These are phyloP conservation scores for Sphaeramia orbicularis DNA, from an alignment of 2,797 vertebrate species.

Conservation along the genomic window DNA sequence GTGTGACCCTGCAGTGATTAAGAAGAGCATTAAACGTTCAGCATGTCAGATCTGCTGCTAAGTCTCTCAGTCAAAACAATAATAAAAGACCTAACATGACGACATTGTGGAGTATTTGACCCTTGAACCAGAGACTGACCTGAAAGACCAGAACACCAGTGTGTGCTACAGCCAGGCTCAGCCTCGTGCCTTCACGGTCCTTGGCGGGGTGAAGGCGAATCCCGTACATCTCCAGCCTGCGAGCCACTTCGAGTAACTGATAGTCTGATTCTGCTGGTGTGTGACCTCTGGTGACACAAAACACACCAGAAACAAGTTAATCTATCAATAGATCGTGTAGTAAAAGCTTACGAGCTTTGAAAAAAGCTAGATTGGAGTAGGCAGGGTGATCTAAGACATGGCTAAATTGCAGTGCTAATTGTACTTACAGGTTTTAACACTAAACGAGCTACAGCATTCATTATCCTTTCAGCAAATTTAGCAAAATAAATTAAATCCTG, in stretches of 20 bases:
- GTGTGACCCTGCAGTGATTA: conserved; percentile 89
- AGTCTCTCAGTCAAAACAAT: too few species aligned
- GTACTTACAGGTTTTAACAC: conserved; percentile 11
- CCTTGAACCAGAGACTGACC: conserved; percentile 76
- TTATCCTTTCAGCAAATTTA: conserved; percentile 17
- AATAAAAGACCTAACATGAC: too few species aligned
- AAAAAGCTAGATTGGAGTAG: neutral
- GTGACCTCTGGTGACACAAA: conserved; percentile 87
- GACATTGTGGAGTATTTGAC: too few species aligned
- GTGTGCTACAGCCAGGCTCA: conserved; percentile 94
- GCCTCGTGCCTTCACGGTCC: conserved; percentile 94
- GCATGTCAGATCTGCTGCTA: too few species aligned
- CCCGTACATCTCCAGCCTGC: conserved; percentile 96
- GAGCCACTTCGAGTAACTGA: conserved; percentile 95
- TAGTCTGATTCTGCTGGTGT: conserved; percentile 97
- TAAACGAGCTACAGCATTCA: conserved; percentile 8
- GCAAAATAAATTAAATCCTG: conserved; percentile 41
- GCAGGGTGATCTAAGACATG: conserved; percentile 6
- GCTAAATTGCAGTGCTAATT: conserved; percentile 11
- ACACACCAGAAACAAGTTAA: conserved; percentile 18
- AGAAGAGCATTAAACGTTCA: neutral
- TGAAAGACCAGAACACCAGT: conserved; percentile 97
- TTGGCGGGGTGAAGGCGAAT: conserved; percentile 95
- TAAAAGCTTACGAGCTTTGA: conserved; percentile 8
- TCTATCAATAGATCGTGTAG: neutral